These are phyloP conservation scores for Bombus pyrosoma DNA, from an alignment of 1,140 invertebrate species.

Conservation along the genomic window DNA sequence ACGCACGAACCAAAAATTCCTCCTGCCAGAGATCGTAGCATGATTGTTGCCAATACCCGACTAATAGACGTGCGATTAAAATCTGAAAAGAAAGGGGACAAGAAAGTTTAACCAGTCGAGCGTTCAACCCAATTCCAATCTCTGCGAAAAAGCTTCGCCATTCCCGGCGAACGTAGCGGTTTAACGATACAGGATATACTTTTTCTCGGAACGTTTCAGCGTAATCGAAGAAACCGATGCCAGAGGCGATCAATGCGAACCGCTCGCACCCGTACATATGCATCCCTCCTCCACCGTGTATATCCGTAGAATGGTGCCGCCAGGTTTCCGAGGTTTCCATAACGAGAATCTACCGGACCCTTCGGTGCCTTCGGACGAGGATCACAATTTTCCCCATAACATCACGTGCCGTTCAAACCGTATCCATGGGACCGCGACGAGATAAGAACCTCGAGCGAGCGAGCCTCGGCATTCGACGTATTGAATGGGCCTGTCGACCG, in stretches of 20 bases:
- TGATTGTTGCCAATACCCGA: no score
- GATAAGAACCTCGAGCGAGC: neutral
- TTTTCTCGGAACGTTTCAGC: neutral
- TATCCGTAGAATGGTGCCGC: neutral
- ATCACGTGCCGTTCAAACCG: neutral
- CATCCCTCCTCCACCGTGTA: neutral
- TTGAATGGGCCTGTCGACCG: neutral
- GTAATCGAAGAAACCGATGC: constrained; percentile 23
- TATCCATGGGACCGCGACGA: neutral
- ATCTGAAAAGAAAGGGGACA: neutral
- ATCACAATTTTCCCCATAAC: constrained; percentile 13
- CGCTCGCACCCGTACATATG: neutral
- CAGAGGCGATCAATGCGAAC: constrained; percentile 13
- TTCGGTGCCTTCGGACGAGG: neutral
- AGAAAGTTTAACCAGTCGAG: neutral
- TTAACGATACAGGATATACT: neutral
- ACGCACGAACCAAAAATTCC: no score
- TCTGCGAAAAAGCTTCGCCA: neutral
- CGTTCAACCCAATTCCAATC: neutral
- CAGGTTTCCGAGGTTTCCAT: neutral
- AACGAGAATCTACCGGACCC: constrained; percentile 1
- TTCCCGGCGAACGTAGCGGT: neutral
- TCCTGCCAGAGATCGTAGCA: no score
- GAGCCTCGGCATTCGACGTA: neutral
- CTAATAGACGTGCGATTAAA: neutral